phyloP scores from a whole-genome alignment of 2,113 vertebrate species.

The Pangasianodon hypophthalmus region DNA sequence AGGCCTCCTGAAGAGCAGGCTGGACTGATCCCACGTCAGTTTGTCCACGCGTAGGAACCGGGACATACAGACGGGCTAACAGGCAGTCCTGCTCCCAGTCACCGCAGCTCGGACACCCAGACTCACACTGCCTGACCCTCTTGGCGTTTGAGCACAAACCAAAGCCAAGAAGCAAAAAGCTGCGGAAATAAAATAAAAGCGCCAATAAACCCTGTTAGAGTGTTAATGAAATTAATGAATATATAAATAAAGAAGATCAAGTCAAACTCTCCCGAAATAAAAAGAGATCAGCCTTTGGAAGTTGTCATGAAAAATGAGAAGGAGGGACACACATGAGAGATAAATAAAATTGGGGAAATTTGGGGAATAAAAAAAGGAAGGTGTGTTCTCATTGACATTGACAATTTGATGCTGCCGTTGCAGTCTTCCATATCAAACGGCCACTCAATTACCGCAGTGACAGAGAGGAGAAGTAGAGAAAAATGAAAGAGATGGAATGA shows the following conservation, averaged over 20 bases:
- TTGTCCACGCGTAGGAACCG: neutral
- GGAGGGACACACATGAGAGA: constrained; percentile 30
- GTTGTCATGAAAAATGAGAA: constrained; percentile 49
- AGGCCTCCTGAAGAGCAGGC: constrained; percentile 28
- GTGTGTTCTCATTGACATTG: constrained; percentile 37
- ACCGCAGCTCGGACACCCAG: constrained; percentile 28
- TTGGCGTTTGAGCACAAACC: constrained; percentile 79
- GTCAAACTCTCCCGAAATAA: constrained; percentile 62
- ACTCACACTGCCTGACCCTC: constrained; percentile 75
- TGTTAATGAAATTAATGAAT: constrained; percentile 81
- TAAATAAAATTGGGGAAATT: neutral
- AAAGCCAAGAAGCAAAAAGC: constrained; percentile 84
- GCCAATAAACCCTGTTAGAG: constrained; percentile 83
- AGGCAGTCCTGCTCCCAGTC: constrained; percentile 18
- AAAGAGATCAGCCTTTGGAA: constrained; percentile 36
- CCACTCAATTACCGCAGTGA: constrained; percentile 64
- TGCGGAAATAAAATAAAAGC: constrained; percentile 71
- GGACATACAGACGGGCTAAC: constrained; percentile 18
- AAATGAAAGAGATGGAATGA: constrained; percentile 26
- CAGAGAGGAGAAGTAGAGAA: constrained; percentile 56
- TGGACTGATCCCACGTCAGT: constrained; percentile 24
- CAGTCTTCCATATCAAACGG: constrained; percentile 72
- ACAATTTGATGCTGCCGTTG: constrained; percentile 51
- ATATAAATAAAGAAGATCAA: constrained; percentile 63
- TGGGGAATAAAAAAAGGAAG: constrained; percentile 19